A percentile compares a stretch with the other conserved stretches of the same genome.
phyloP scores from a whole-genome alignment of 2,113 vertebrate species.

The Corythornis cristatus region DNA sequence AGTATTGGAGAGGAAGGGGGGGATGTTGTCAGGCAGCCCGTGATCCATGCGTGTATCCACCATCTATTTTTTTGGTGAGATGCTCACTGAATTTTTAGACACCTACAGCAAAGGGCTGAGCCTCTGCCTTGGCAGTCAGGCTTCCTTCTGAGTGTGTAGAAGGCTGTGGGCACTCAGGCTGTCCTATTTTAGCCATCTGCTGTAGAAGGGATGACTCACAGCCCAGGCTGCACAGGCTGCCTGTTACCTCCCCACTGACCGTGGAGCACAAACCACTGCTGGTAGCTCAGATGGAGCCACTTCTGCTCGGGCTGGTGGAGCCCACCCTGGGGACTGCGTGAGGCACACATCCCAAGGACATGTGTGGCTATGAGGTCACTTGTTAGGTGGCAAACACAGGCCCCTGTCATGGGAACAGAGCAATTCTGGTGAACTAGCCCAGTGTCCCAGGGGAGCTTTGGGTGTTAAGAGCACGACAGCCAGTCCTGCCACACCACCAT shows the following conservation, averaged over 20 bases:
- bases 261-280: not conserved
- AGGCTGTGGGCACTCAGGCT: not conserved
- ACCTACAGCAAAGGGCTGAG: not conserved
- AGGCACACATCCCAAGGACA: not conserved
- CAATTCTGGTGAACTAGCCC: not conserved
- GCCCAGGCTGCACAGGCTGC: not conserved
- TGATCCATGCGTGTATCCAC: accelerated
- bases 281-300: not conserved
- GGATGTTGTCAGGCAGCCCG: not conserved
- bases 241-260: not conserved
- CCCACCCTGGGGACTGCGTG: accelerated
- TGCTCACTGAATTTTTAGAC: not conserved
- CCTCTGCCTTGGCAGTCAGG: not conserved
- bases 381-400: not conserved
- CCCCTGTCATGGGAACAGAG: not conserved
- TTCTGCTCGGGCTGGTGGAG: not conserved
- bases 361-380: not conserved
- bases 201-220: not conserved
- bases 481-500: accelerated
- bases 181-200: not conserved
- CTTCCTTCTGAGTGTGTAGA: not conserved
- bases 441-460: not conserved
- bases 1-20: not conserved
- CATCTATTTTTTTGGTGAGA: not conserved
- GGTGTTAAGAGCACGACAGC: not conserved